A percentile compares a stretch with the other conserved stretches of the same genome.
phyloP scores from a whole-genome alignment of 2,797 vertebrate genomes.

The Channallabes apus region DNA sequence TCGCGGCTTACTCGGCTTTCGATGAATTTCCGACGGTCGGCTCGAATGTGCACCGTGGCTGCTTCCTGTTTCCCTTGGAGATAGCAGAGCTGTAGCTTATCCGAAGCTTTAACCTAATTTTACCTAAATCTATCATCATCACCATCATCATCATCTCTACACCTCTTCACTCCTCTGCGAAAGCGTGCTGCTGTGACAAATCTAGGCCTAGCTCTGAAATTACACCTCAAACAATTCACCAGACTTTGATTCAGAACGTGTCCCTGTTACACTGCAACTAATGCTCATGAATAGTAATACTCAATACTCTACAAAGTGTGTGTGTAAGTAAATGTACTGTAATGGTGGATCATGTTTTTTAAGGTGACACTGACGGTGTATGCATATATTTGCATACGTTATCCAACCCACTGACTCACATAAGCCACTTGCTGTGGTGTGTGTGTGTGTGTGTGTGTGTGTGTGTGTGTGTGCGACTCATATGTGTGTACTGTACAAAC shows the following conservation, averaged over 20 bases:
- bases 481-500: neutral
- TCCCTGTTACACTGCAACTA: neutral
- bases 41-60: neutral
- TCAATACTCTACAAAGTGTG: neutral
- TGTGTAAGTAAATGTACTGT: neutral
- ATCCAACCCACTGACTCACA: conserved; percentile 7
- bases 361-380: conserved; percentile 3
- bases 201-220: neutral
- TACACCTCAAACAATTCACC: neutral
- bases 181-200: neutral
- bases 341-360: conserved; percentile 4
- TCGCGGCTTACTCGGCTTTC: neutral
- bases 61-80: conserved; percentile 5
- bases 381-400: conserved; percentile 35
- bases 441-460: conserved; percentile 20
- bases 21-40: neutral
- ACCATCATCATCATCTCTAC: neutral
- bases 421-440: conserved; percentile 25
- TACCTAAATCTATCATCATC: neutral
- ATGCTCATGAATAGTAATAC: neutral
- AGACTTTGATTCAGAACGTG: neutral
- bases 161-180: neutral
- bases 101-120: conserved; percentile 21
- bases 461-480: conserved; percentile 12
- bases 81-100: neutral